phyloP scores from a whole-genome alignment of 2,113 vertebrate genomes.

The Ceyx margarethae region DNA sequence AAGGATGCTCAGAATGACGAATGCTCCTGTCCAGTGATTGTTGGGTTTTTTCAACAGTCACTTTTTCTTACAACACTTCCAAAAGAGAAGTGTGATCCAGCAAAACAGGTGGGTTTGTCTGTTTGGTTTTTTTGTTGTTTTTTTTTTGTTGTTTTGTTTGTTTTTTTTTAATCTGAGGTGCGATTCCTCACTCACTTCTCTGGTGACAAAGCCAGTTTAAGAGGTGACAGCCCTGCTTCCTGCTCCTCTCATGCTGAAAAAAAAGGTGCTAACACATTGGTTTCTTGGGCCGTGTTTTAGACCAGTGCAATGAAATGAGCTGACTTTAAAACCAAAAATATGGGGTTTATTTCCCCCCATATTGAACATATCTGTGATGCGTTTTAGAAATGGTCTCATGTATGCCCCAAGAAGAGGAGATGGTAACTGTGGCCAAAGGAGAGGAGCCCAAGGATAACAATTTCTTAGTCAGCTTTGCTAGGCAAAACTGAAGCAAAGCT shows the following conservation, averaged over 20 bases:
- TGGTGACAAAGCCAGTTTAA: not conserved
- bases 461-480: not conserved
- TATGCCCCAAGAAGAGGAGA: not conserved
- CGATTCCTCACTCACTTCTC: not conserved
- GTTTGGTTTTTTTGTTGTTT: not conserved
- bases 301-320: not conserved
- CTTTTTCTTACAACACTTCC: not conserved
- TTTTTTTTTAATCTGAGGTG: not conserved
- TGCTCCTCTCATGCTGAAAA: not conserved
- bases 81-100: not conserved
- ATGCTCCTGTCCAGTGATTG: not conserved
- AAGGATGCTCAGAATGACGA: not conserved
- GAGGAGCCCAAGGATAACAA: not conserved
- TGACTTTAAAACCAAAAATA: not conserved
- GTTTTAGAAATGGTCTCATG: not conserved
- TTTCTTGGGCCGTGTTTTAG: not conserved
- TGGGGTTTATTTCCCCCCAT: not conserved
- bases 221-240: not conserved
- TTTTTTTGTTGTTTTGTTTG: not conserved
- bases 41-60: not conserved
- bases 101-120: not conserved
- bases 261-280: not conserved
- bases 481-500: not conserved
- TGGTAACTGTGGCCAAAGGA: not conserved
- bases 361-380: rapidly evolving